phyloP scores from a whole-genome alignment of 2,888 invertebrate species.

The Leptinotarsa tumamoca region DNA sequence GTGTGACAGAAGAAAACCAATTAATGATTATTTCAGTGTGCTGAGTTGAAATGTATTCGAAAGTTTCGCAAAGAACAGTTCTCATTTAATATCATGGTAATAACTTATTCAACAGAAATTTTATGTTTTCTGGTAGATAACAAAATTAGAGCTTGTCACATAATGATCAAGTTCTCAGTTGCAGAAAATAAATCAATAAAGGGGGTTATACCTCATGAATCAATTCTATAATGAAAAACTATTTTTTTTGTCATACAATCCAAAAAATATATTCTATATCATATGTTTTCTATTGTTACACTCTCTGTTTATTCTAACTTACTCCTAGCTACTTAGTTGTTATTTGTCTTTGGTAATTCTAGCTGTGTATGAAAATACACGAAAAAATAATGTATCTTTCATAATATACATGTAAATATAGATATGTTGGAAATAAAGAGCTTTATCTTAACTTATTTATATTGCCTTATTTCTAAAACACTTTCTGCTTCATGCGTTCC shows the following conservation, averaged over 20 bases:
- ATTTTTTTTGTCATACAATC: no score
- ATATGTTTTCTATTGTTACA: neutral
- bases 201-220: no score
- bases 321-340: neutral
- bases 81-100: no score
- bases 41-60: neutral
- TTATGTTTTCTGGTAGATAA: no score
- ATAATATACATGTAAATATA: constrained; percentile 29
- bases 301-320: neutral
- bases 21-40: neutral
- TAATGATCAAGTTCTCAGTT: no score
- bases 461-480: constrained; percentile 8
- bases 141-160: no score
- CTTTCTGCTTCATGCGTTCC: neutral
- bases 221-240: no score
- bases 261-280: no score
- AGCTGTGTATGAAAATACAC: constrained; percentile 36
- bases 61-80: neutral
- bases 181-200: no score
- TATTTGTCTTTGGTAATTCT: constrained; percentile 45
- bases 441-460: constrained; percentile 10
- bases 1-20: neutral
- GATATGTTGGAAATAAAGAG: constrained; percentile 39
- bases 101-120: no score
- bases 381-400: constrained; percentile 29